Evolutionary conservation across 53 echinoderm and acorn worm species (phyloP).

Genomic region (Astropecten irregularis): DNA sequence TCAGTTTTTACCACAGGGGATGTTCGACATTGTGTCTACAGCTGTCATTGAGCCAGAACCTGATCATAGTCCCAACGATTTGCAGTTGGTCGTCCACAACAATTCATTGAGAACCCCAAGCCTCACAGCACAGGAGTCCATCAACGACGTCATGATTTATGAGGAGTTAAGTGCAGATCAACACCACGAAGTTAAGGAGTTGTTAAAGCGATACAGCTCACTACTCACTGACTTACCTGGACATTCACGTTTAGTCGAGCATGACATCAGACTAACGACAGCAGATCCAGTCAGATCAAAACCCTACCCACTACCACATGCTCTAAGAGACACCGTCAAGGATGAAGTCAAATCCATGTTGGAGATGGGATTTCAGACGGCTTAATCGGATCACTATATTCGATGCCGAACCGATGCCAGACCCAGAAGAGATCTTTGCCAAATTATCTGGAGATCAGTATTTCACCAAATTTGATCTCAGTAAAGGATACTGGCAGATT

Average conservation of each 20-base stretch:
- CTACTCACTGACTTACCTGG: constrained; percentile 17
- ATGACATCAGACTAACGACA: constrained; percentile 40
- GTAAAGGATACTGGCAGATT: constrained; percentile 65
- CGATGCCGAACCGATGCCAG: constrained; percentile 61
- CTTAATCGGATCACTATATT: constrained; percentile 58
- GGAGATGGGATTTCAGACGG: constrained; percentile 49
- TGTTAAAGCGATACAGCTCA: background rate
- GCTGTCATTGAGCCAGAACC: constrained; percentile 21
- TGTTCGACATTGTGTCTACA: constrained; percentile 1
- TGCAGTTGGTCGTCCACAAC: too few species aligned
- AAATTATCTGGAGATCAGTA: constrained; percentile 20
- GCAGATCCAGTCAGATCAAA: constrained; percentile 5
- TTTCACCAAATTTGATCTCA: constrained; percentile 57
- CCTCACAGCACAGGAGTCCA: constrained; percentile 1
- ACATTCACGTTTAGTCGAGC: constrained; percentile 8
- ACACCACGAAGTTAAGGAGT: background rate
- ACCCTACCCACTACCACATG: constrained; percentile 27
- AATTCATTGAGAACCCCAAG: background rate
- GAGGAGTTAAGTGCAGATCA: background rate
- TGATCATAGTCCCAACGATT: background rate
- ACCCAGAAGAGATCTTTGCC: constrained; percentile 56
- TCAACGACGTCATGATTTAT: constrained; percentile 29
- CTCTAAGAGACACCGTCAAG: background rate
- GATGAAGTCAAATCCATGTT: constrained; percentile 9
- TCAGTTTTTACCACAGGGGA: background rate